Evolutionary conservation across 2,113 vertebrate species (phyloP), one percentile per base, ranked within the genome.

Genomic region (Henicopernis longicauda): DNA sequence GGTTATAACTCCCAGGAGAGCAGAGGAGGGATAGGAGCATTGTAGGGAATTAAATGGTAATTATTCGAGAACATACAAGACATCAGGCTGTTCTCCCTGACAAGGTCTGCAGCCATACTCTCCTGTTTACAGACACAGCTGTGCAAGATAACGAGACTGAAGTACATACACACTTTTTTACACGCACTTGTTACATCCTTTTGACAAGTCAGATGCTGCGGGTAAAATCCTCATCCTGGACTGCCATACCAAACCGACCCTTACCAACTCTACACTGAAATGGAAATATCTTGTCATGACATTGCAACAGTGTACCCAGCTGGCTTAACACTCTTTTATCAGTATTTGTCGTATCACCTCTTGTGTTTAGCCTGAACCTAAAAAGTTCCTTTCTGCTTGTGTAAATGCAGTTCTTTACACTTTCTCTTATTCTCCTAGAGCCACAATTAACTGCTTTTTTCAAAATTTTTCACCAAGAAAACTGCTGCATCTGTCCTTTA

Each of bases 221-320:
- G 59, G 31, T 58, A 82, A 67, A 40, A 65, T 22, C 42, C 44
- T 58, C 32, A 44, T 52, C 57, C 77, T 45, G 61, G 27, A 23
- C 18, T 18, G 65, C 25, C 57, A 38, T 3, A 52, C 10, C 49
- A 69, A 92, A 73, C 23, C 2, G 6, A 72, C 36, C 72, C 22
- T 42, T 76, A 67, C 15, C 52, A 76, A 4, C 57, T 65, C 32
- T 29, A 34, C 16, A 27, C 66, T 50, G 42, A 70, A 85, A 90
- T 1, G 4, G 65, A 73, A 80, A 49, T 29, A 70, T 1, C 16
- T 52, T 50, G 26, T 76, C 82, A 74, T 0, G 0, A 50, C 73
- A 86, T 0, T 38, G 29, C 52, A 74, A 26, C 21, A 3, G 6
- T 34, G 79, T 55, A 84, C 52, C 34, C 71, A 82, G 52, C 50